Evolutionary conservation across 2,888 invertebrate species (phyloP), one percentile per base, ranked within the genome.

Genomic region (Nomada ruficornis): DNA sequence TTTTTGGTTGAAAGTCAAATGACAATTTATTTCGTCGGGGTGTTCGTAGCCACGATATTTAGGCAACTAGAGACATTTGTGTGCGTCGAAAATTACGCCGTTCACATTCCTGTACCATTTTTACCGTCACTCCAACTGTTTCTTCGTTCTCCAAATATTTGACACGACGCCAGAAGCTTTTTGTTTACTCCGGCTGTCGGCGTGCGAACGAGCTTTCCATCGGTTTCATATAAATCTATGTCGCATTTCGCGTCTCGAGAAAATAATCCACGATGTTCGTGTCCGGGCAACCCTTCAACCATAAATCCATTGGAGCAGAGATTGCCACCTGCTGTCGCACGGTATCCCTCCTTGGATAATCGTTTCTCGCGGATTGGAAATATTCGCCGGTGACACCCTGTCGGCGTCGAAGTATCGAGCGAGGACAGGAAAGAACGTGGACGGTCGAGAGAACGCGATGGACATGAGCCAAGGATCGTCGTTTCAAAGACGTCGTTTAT

Each of bases 101-200:
- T 78, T 80, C 80, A 72, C 73, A 62, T 80, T 83, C 77, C 69
- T 65, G 74, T 57, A 67, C 77, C 83, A 80, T 80, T 85, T 75
- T 67, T 83, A 74, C 72, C 80, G 23, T 18, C 13, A 18, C 63
- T 60, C 77, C 64, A 82, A 86, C 84, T 73, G 81, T 84, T 86
- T 82, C 72, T 77, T 57, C 79, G 76, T 75, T 81, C 86, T 47
- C 26, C 59, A 77, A 74, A 86, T 86, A 81, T n/a, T 80, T 76
- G 80, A 65, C 59, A 42, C 73, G 5, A 20, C 36, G 64, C 68
- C 85, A 81, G 64, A 42, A 26, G 54, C 26, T 69, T 72, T 76
- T 79, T 65, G 59, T 69, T 69, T 68, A 65, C 59, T 73, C 74
- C n/a, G 13, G 0, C 42, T 47, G n/a, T n/a, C 57, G 57, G 11